Base-by-base conservation (phyloP, 1,140 invertebrate genomes). In the Tetramorium parvispinum region DNA sequence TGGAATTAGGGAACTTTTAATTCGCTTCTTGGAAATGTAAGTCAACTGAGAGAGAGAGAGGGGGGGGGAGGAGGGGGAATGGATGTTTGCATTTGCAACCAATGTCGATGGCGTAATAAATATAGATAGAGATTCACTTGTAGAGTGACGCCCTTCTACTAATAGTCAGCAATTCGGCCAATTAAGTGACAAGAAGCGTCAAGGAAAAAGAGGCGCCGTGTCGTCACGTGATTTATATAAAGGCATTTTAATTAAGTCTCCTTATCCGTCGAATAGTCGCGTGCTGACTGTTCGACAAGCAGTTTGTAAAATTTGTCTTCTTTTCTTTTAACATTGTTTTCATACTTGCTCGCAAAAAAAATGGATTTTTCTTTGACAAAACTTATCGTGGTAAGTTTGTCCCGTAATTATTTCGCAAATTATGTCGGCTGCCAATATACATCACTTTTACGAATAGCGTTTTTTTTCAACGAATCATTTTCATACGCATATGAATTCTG, bases 161-260 rank as follows among this genome's bases (percentile, higher is more conserved):
- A 78, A 32, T 53, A 37, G 13, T 70, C 59, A 83, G 66, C 66
- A 71, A 89, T 91, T 90, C 18, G 75, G 75, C 87, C 91, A 93
- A 92, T 93, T 92, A 87, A 93, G 75, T 66, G 89, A 65, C 65
- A 46, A 55, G 65, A 83, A 68, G 70, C 77, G 51, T 46, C 76
- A 32, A 32, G 4, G 2, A 65, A 65, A 18, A 65, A 65, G 63
- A 21, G 40, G 37, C 66, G 53, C 49, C 16, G 63, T 7, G 37
- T 49, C 21, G 24, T 16, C 77, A 66, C 70, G 75, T 77, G 82
- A 87, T 91, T 92, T 90, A 73, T 83, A 75, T 75, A 85, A 86
- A 87, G 55, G 68, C 76, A 81, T 70, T 88, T 89, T 85, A 91
- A 92, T 91, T 90, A 88, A 32, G 37, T 43, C 32, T 65, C 10